phyloP scores from a whole-genome alignment of 2,888 invertebrate genomes.

The Dryobota labecula region DNA sequence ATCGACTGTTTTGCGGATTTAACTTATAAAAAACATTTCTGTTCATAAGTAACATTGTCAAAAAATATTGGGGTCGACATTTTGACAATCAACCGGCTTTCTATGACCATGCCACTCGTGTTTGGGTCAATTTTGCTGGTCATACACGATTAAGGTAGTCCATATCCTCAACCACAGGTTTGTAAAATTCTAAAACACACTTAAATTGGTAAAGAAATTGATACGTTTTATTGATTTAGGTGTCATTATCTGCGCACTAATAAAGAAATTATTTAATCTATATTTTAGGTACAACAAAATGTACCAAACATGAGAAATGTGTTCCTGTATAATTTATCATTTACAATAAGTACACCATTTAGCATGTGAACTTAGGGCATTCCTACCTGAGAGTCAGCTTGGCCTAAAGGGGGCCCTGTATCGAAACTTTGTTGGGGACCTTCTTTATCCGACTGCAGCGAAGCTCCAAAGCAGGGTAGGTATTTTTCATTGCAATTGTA shows the following conservation, averaged over 20 bases:
- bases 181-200: not conserved
- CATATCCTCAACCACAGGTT: not conserved
- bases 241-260: not conserved
- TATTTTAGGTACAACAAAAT: not conserved
- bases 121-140: not conserved
- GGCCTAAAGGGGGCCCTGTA: too few species aligned
- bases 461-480: too few species aligned
- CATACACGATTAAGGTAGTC: not conserved
- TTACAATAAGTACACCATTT: not conserved
- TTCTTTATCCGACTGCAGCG: too few species aligned
- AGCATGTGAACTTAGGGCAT: not conserved
- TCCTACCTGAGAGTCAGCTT: too few species aligned
- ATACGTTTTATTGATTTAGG: not conserved
- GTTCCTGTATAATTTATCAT: not conserved
- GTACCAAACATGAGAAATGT: not conserved
- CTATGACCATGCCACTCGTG: not conserved
- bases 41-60: not conserved
- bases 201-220: not conserved
- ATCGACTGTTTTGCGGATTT: not conserved
- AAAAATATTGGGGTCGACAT: not conserved
- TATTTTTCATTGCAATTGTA: too few species aligned
- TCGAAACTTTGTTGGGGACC: too few species aligned
- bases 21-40: too few species aligned
- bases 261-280: not conserved
- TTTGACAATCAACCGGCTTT: not conserved